These are phyloP conservation scores for Tiliacea citrago DNA, from an alignment of 2,888 invertebrate species.

Conservation along the genomic window DNA sequence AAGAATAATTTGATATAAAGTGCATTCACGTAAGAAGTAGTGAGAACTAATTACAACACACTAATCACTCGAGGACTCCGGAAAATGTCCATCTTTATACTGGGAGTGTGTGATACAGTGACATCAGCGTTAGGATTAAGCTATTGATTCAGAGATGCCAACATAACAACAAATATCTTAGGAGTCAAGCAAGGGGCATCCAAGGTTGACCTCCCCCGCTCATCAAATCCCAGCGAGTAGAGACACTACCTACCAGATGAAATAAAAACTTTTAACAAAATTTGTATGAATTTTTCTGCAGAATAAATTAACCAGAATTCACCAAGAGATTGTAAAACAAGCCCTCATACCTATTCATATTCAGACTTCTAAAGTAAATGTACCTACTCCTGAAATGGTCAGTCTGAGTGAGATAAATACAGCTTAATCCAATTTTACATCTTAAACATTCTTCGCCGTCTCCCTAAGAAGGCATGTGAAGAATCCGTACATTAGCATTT, in stretches of 20 bases:
- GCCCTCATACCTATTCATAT: background rate
- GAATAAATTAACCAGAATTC: background rate
- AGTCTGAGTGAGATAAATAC: slow-evolving; percentile 7
- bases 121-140: background rate
- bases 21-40: background rate
- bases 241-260: background rate
- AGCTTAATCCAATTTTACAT: slow-evolving; percentile 31
- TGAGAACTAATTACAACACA: slow-evolving; percentile 2
- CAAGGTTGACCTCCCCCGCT: slow-evolving; percentile 7
- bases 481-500: slow-evolving; percentile 13
- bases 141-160: background rate
- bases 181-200: background rate
- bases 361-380: background rate
- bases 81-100: slow-evolving; percentile 3
- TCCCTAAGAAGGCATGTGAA: slow-evolving; percentile 17
- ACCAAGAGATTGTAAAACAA: background rate
- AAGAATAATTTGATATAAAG: background rate
- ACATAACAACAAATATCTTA: slow-evolving; percentile 5
- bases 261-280: background rate
- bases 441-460: slow-evolving; percentile 45
- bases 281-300: background rate
- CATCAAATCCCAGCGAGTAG: background rate
- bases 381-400: background rate
- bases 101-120: background rate
- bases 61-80: background rate